A percentile compares a stretch with the other conserved stretches of the same genome.
Conservation (phyloP, 2,888 invertebrate genomes). For the Agriopis marginaria region DNA sequence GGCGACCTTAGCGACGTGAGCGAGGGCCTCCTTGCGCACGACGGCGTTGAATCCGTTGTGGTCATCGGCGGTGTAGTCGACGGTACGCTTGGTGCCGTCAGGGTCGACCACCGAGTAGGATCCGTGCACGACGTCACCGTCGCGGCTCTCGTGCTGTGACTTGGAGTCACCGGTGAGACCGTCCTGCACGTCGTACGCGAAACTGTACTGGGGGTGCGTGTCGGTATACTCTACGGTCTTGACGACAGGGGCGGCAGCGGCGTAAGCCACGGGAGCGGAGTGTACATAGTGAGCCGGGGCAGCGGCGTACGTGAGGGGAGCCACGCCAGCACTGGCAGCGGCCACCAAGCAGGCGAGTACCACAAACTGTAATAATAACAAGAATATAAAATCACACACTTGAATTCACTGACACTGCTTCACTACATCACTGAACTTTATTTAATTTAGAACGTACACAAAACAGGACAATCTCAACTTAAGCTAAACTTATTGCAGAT, state of each 20-base stretch:
- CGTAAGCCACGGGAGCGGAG: conserved; percentile 60
- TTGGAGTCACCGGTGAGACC: conserved; percentile 81
- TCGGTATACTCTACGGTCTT: conserved; percentile 69
- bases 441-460: too few species aligned
- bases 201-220: conserved; percentile 76
- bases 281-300: conserved; percentile 55
- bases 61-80: conserved; percentile 81
- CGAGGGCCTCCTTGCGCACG: conserved; percentile 78
- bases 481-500: too few species aligned
- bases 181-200: conserved; percentile 86
- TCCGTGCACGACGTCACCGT: conserved; percentile 80
- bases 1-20: conserved; percentile 56
- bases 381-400: conserved; percentile 25
- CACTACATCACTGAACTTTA: too few species aligned
- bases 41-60: conserved; percentile 86
- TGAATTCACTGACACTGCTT: conserved; percentile 16
- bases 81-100: conserved; percentile 85
- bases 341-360: conserved; percentile 73
- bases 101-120: conserved; percentile 85
- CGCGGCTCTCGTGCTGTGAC: conserved; percentile 77
- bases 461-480: too few species aligned
- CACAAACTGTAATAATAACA: conserved; percentile 64
- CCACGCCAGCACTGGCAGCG: conserved; percentile 57
- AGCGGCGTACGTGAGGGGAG: conserved; percentile 50
- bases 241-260: conserved; percentile 57